Evolutionary conservation across 2,113 vertebrate genomes (phyloP).

Genomic region (Epinephelus cyanopodus): DNA sequence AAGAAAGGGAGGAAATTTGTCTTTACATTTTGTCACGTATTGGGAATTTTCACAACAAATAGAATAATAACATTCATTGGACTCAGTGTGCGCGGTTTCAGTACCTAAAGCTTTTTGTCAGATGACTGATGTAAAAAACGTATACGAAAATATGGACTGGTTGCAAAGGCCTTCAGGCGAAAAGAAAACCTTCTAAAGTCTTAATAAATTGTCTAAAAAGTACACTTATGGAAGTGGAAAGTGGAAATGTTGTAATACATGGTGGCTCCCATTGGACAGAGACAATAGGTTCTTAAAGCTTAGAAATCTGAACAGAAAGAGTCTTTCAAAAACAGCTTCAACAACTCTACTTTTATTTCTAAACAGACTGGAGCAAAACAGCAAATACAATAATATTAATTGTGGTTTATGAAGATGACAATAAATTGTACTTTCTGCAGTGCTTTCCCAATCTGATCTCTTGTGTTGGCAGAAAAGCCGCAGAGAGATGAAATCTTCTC

Average conservation of each 20-base stretch:
- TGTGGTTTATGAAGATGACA: conserved; percentile 10
- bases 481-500: conserved; percentile 47
- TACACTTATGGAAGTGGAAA: background rate
- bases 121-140: too few species aligned
- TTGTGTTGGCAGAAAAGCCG: conserved; percentile 39
- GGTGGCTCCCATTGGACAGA: background rate
- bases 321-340: background rate
- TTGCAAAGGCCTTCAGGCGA: too few species aligned
- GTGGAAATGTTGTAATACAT: background rate
- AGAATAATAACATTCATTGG: too few species aligned
- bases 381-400: background rate
- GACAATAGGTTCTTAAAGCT: too few species aligned
- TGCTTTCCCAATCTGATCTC: conserved; percentile 29
- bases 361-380: background rate
- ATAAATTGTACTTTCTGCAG: conserved; percentile 27
- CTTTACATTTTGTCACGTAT: too few species aligned
- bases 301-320: background rate
- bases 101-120: too few species aligned
- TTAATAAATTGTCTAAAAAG: background rate
- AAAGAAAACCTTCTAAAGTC: background rate
- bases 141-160: too few species aligned
- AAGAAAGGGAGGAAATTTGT: too few species aligned
- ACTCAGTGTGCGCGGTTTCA: too few species aligned
- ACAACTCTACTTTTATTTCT: background rate
- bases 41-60: too few species aligned